phyloP scores from a whole-genome alignment of 1,140 invertebrate genomes.

The Helicoverpa zea region DNA sequence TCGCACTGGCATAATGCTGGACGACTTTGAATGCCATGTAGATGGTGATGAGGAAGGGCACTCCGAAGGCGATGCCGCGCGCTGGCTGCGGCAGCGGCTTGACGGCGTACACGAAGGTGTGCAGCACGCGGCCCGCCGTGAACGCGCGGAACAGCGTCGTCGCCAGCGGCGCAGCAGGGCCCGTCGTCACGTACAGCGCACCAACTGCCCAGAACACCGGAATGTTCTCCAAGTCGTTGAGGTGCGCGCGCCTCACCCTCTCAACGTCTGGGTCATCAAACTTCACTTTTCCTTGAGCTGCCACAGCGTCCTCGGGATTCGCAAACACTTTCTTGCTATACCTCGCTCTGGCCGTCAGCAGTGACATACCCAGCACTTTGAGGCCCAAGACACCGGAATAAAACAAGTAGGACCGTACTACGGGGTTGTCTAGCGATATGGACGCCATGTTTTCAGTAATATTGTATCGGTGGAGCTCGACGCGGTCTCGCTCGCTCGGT shows the following conservation, averaged over 20 bases:
- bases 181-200: slow-evolving; percentile 89
- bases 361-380: slow-evolving; percentile 86
- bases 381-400: slow-evolving; percentile 85
- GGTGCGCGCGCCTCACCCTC: slow-evolving; percentile 89
- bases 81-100: slow-evolving; percentile 73
- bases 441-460: slow-evolving; percentile 60
- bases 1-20: slow-evolving; percentile 64
- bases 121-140: slow-evolving; percentile 87
- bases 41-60: slow-evolving; percentile 66
- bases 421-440: slow-evolving; percentile 72
- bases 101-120: slow-evolving; percentile 89
- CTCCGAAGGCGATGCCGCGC: slow-evolving; percentile 64
- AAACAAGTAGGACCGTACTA: slow-evolving; percentile 83
- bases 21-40: slow-evolving; percentile 77
- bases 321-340: slow-evolving; percentile 66
- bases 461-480: not conserved
- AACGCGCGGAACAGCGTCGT: slow-evolving; percentile 88
- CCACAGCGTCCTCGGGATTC: slow-evolving; percentile 75
- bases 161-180: slow-evolving; percentile 86
- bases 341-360: slow-evolving; percentile 83
- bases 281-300: slow-evolving; percentile 78
- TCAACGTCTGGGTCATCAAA: slow-evolving; percentile 87
- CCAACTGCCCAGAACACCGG: slow-evolving; percentile 89
- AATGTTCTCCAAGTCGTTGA: slow-evolving; percentile 93
- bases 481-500: not conserved